A percentile compares a stretch with the other conserved stretches of the same genome.
phyloP scores from a whole-genome alignment of 1,140 invertebrate species.

The Lepidurus apus region DNA sequence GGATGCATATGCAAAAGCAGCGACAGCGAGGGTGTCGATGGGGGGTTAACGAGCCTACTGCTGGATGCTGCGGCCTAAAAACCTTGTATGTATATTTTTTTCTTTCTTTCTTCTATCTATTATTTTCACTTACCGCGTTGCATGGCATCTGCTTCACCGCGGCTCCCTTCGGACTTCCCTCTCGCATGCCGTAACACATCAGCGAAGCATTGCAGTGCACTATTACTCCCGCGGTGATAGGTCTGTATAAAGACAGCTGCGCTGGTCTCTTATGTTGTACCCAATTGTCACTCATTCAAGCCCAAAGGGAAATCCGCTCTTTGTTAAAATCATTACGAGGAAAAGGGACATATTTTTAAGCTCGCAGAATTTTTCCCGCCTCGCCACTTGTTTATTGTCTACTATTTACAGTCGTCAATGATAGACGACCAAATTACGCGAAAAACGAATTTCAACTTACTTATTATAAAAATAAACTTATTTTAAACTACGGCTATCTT shows the following conservation, averaged over 20 bases:
- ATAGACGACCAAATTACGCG: too few species aligned
- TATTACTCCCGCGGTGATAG: constrained; percentile 18
- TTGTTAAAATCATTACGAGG: not conserved
- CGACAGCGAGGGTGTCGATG: constrained; percentile 8
- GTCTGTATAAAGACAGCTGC: constrained; percentile 18
- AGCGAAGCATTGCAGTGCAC: constrained; percentile 8
- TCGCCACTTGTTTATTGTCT: too few species aligned
- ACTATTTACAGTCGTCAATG: too few species aligned
- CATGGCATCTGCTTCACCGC: constrained; percentile 5
- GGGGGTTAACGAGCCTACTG: constrained; percentile 12
- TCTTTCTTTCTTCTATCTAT: not conserved
- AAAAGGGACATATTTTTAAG: not conserved
- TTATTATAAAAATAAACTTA: too few species aligned
- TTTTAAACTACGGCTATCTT: too few species aligned
- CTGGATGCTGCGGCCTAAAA: not conserved
- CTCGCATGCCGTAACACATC: constrained; percentile 20
- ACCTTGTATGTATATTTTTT: not conserved
- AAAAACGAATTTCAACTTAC: too few species aligned
- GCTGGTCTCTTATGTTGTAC: not conserved
- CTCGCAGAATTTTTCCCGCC: not conserved
- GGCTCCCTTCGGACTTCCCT: constrained; percentile 7
- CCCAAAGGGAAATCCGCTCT: not conserved
- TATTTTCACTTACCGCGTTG: not conserved
- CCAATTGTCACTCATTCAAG: not conserved
- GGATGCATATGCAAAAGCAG: not conserved